Percentiles rank a stretch among this genome's conserved stretches.
Evolutionary conservation across 2,797 vertebrate species (phyloP).

Genomic region (Myiothlypis coronata): DNA sequence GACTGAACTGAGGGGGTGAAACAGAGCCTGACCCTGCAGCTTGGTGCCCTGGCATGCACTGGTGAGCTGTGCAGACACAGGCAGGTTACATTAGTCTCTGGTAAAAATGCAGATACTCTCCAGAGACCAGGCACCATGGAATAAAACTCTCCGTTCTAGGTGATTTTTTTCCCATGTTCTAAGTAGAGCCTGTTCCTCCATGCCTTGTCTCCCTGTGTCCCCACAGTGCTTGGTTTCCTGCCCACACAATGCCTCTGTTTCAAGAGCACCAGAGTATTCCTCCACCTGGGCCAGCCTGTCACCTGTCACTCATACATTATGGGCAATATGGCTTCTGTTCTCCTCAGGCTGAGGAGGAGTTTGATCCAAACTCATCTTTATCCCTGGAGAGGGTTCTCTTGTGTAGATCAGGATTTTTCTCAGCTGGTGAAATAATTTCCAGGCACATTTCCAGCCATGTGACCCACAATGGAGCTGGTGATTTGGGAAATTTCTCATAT

Average conservation of each 20-base stretch:
- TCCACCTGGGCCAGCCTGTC: not conserved
- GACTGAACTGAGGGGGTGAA: not conserved
- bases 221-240: not conserved
- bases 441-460: not conserved
- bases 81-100: not conserved
- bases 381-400: not conserved
- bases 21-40: not conserved
- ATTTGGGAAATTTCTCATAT: not conserved
- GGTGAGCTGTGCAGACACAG: not conserved
- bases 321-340: not conserved
- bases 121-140: not conserved
- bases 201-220: not conserved
- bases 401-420: not conserved
- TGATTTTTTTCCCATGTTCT: not conserved
- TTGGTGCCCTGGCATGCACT: not conserved
- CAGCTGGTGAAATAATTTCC: not conserved
- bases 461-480: not conserved
- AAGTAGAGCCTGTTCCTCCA: not conserved
- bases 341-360: not conserved
- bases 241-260: not conserved
- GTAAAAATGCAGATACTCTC: not conserved
- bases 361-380: not conserved
- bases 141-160: not conserved
- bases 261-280: not conserved
- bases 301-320: fast-evolving